phyloP scores from a whole-genome alignment of 2,888 invertebrate genomes.

The Phaonia tiefii region DNA sequence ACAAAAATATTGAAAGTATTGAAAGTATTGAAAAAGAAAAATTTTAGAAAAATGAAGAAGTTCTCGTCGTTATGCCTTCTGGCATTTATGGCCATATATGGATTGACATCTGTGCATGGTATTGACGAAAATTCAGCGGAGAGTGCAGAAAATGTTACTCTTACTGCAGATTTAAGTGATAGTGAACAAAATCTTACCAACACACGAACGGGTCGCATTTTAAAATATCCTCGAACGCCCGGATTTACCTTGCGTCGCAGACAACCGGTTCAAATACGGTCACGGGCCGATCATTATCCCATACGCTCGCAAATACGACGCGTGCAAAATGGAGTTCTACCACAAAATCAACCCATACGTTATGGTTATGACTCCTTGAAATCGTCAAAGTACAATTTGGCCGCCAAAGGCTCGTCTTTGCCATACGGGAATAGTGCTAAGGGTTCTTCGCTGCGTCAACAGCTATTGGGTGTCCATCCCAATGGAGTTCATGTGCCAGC shows the following conservation, averaged over 20 bases:
- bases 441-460: constrained; percentile 63
- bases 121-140: constrained; percentile 1
- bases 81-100: constrained; percentile 39
- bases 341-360: constrained; percentile 64
- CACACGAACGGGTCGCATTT: constrained; percentile 70
- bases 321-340: constrained; percentile 68
- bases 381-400: constrained; percentile 68
- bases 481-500: constrained; percentile 60
- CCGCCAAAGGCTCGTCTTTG: constrained; percentile 71
- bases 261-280: constrained; percentile 68
- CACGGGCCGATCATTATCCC: constrained; percentile 70
- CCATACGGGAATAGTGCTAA: constrained; percentile 71
- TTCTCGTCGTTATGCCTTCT: constrained; percentile 31
- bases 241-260: constrained; percentile 65
- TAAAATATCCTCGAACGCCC: constrained; percentile 68
- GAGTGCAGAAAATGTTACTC: constrained; percentile 4
- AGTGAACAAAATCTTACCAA: constrained; percentile 30
- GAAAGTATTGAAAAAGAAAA: neutral
- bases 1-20: constrained; percentile 30
- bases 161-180: neutral
- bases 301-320: constrained; percentile 71
- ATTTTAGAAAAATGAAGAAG: constrained; percentile 45
- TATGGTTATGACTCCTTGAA: constrained; percentile 69
- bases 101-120: constrained; percentile 3
- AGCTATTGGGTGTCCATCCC: constrained; percentile 54